Evolutionary conservation across 2,888 invertebrate species (phyloP), one percentile per base, ranked within the genome.

Genomic region (Tipula confusa): DNA sequence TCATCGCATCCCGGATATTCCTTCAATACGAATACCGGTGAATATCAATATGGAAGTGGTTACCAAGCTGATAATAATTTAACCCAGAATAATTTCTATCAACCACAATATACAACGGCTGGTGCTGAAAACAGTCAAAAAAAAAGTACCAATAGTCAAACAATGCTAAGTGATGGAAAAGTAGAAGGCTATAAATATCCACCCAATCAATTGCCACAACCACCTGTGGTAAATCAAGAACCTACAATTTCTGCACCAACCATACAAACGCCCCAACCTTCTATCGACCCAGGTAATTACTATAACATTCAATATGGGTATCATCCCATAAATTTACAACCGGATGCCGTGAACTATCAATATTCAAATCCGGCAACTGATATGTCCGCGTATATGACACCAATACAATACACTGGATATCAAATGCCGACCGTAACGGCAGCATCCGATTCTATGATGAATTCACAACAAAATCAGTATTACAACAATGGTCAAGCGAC

Each of bases 1-100:
- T 64, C 87, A 11, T 87, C 87, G 83, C 93, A 93, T 87, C 93
- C 93, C 2, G 93, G 93, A 79, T 94, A 93, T 86, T 90, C 90
- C 6, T 93, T 88, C 85, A 93, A 93, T 86, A 85, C 90, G 0
- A 87, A 89, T 0, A 91, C 91, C 0, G 93, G 93, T 0, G 88
- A 86, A 80, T 93, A 92, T 85, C 92, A 93, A 11, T 94, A 94
- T 86, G 91, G 89, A 85, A 93, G 93, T 83, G 93, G 93, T 0
- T 93, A 93, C 84, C 92, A 93, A 86, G 90, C 91, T 87, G 90
- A 0, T 85, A 86, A 1, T 87, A 86, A 4, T 88, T 31, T 29
- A 31, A 24, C 11, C 6, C 82, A 82, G n/a, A 29, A 28, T 36
- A 79, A 64, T 11, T 84, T 82, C 29, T 28, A 48, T 83, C 64